Evolutionary conservation across 2,113 vertebrate species (phyloP).

Genomic region (Paedocypris sp.): DNA sequence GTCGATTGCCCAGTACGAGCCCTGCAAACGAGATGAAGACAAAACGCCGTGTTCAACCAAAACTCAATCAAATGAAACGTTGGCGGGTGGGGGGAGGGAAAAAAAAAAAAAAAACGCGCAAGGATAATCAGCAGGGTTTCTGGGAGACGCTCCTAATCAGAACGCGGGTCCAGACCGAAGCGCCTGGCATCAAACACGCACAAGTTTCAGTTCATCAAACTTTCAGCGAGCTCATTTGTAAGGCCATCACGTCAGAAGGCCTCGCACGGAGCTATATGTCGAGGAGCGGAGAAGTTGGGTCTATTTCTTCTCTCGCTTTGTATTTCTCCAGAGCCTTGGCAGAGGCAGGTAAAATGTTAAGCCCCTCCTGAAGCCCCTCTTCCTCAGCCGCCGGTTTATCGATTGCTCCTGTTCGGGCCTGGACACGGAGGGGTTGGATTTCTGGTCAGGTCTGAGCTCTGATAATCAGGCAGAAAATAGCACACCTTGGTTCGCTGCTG

Average conservation of each 20-base stretch:
- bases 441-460: conserved; percentile 47
- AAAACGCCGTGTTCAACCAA: not conserved
- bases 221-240: conserved; percentile 29
- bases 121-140: conserved; percentile 9
- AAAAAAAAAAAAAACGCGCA: not conserved
- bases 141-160: conserved; percentile 4
- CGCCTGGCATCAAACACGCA: conserved; percentile 10
- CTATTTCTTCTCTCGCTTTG: not conserved
- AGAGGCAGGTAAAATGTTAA: conserved; percentile 38
- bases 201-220: conserved; percentile 31
- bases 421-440: conserved; percentile 38
- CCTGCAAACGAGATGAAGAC: conserved; percentile 55
- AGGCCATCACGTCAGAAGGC: conserved; percentile 22
- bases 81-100: too few relatives aligned
- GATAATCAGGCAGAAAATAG: conserved; percentile 55
- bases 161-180: not conserved
- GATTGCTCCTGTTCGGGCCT: conserved; percentile 33
- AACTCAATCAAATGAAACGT: not conserved
- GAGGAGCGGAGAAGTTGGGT: not conserved
- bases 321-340: conserved; percentile 39
- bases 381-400: conserved; percentile 40
- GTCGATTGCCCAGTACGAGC: conserved; percentile 88
- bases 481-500: conserved; percentile 47
- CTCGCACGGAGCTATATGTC: conserved; percentile 19
- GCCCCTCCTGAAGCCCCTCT: conserved; percentile 38